These are phyloP conservation scores for Eupeodes luniger DNA, from an alignment of 2,888 invertebrate species.

Conservation along the genomic window DNA sequence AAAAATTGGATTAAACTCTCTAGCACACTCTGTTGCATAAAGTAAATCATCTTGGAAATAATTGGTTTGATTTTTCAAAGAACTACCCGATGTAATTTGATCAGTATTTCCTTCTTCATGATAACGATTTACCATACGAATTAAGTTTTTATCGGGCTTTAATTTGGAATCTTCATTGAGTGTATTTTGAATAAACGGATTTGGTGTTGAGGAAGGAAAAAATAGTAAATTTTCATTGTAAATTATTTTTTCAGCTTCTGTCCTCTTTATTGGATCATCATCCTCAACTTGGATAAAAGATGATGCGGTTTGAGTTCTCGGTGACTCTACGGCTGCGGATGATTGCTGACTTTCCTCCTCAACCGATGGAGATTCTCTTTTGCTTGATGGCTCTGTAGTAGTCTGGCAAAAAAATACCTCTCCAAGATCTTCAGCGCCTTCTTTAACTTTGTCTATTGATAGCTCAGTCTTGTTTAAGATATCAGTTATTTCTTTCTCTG, in stretches of 20 bases:
- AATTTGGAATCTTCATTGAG: conserved; percentile 43
- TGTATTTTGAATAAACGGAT: conserved; percentile 64
- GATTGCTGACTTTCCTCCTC: conserved; percentile 36
- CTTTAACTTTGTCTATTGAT: conserved; percentile 62
- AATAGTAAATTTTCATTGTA: conserved; percentile 78
- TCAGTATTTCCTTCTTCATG: conserved; percentile 77
- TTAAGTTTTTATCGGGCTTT: conserved; percentile 65
- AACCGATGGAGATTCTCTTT: background rate
- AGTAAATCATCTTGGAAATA: conserved; percentile 77
- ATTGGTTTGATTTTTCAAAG: conserved; percentile 47
- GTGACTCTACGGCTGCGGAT: background rate
- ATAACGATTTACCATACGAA: conserved; percentile 81
- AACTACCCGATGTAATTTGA: conserved; percentile 50
- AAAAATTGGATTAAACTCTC: conserved; percentile 80
- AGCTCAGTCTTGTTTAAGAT: conserved; percentile 77
- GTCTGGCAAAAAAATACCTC: conserved; percentile 49
- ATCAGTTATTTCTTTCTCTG: conserved; percentile 80
- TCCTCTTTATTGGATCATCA: conserved; percentile 73
- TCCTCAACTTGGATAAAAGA: conserved; percentile 82
- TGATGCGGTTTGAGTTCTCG: conserved; percentile 77
- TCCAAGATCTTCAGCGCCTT: conserved; percentile 42
- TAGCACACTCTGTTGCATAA: conserved; percentile 79
- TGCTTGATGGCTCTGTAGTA: background rate
- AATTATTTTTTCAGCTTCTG: conserved; percentile 65
- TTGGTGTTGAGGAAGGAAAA: conserved; percentile 77